Evolutionary conservation across 2,113 vertebrate species (phyloP), one percentile per base, ranked within the genome.

Genomic region (Macrotus californicus): DNA sequence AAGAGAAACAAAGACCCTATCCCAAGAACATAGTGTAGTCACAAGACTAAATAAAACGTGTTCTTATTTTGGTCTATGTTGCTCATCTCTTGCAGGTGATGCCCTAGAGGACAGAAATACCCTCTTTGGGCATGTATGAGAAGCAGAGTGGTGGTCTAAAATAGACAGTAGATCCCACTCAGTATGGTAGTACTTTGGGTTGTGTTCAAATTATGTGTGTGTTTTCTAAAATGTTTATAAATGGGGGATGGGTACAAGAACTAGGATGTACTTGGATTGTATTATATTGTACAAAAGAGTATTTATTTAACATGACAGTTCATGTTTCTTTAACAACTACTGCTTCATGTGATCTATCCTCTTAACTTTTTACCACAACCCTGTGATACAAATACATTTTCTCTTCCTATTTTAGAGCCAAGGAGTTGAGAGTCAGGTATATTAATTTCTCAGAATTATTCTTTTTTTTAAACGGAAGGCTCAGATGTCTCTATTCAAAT

Each of bases 61-160:
- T 92, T 73, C 73, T 84, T 80, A 34, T n/a, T 80, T 89, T 70
- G 50, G 84, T 85, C 14, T 70, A 46, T 90, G 82, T 95, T 66
- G 36, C 22, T 94, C 72, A 85, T 56, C 82, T 93, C 61, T 75
- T 75, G n/a, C 76, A 87, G 67, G 46, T 36, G 36, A 92, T 84
- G 34, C 8, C 16, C 29, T 34, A 16, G 50, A 69, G 81, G 69
- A 87, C 4, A 59, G 67, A 89, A 56, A 39, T 89, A 7, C 26
- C 66, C 15, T 43, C 46, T n/a, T 54, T 79, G 18, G 76, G 4
- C 46, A 31, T 61, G 52, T 89, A 7, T 52, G 39, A 36, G 43
- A 67, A 46, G 14, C 36, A 84, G 34, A 64, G 24, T 10, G 7
- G 14, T 81, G 12, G 11, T 83, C 54, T 61, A 29, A 29, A 61